Base-by-base conservation (phyloP, 2,797 vertebrate genomes). In the Garrulus glandarius region DNA sequence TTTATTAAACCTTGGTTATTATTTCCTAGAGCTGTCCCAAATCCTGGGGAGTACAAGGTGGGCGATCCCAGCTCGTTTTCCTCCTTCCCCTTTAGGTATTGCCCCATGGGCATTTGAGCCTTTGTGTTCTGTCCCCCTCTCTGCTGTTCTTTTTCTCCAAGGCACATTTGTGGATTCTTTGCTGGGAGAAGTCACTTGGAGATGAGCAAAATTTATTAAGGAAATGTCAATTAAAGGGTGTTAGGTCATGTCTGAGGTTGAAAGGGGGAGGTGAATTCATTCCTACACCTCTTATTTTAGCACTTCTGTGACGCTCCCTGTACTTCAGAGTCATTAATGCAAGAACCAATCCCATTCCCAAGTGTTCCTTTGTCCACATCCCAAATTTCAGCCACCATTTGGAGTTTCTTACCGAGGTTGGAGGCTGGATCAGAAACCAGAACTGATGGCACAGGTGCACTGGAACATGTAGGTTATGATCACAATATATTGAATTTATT, bases 31-130 rank as follows among this genome's bases (percentile, higher is more conserved):
- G 34, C 24, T 72, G 46, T 63, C 43, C 60, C 32, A 50, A 36
- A 39, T 39, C 5, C 63, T 63, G 57, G 55, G 52, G 27, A 43
- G 27, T 55, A 36, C 59, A 4, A 10, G 36, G 46, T 41, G 75
- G 17, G 26, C 30, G 43, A 76, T 52, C 39, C 52, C 59, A 46
- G 36, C 49, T 84, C 5, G 0, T 57, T 74, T 44, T 47, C 30
- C n/a, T 90, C 30, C 34, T 56, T 30, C 44, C 24, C 27, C 34
- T 47, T 36, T 34, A 64, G 32, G 5, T 26, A 10, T 50, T 3
- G 0, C 14, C 49, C 41, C 2, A 0, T 2, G 55, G n/a, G 34
- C 15, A 12, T 36, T 57, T 57, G 6, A 39, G 20, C 59, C 19
- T 34, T 29, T 8, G 9, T 16, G 56, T 36, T 18, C 30, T 34